Evolutionary conservation across 53 echinoderm and acorn worm genomes (phyloP).

Genomic region (Apostichopus leukothele): DNA sequence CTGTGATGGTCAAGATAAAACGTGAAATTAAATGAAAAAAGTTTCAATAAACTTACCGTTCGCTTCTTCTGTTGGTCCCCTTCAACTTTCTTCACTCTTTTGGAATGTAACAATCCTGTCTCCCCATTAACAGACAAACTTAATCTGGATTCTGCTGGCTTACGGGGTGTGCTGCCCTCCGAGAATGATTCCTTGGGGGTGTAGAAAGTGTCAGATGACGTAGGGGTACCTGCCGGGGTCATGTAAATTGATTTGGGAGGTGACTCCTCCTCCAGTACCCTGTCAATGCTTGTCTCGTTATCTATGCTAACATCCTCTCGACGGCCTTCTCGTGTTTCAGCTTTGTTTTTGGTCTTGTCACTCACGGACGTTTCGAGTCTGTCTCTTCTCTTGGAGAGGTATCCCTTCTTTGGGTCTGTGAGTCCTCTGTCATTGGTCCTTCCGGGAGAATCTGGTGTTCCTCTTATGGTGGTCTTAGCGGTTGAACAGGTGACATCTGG

Average conservation of each 20-base stretch:
- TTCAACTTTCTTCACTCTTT: conserved; percentile 20
- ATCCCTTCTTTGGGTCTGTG: not conserved
- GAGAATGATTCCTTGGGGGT: conserved; percentile 26
- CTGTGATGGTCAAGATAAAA: too few relatives aligned
- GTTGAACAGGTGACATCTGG: not conserved
- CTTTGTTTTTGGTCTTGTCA: conserved; percentile 32
- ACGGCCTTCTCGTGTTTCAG: conserved; percentile 12
- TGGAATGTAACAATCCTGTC: conserved; percentile 36
- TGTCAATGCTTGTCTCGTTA: conserved; percentile 24
- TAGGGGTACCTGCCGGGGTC: conserved; percentile 37
- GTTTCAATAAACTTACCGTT: not conserved
- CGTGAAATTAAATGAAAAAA: not conserved
- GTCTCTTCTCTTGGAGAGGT: not conserved
- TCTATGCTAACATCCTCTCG: conserved; percentile 20
- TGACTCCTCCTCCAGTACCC: conserved; percentile 23
- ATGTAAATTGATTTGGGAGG: conserved; percentile 35
- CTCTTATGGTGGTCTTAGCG: not conserved
- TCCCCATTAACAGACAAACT: not conserved
- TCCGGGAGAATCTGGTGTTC: not conserved
- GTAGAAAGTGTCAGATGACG: conserved; percentile 23
- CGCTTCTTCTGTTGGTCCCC: conserved; percentile 37
- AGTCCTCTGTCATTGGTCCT: conserved; percentile 14
- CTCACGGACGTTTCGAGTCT: not conserved
- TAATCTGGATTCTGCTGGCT: not conserved
- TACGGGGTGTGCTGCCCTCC: not conserved